Percentiles rank a stretch among this genome's conserved stretches.
phyloP scores from a whole-genome alignment of 2,113 vertebrate genomes.

The Prionailurus viverrinus region DNA sequence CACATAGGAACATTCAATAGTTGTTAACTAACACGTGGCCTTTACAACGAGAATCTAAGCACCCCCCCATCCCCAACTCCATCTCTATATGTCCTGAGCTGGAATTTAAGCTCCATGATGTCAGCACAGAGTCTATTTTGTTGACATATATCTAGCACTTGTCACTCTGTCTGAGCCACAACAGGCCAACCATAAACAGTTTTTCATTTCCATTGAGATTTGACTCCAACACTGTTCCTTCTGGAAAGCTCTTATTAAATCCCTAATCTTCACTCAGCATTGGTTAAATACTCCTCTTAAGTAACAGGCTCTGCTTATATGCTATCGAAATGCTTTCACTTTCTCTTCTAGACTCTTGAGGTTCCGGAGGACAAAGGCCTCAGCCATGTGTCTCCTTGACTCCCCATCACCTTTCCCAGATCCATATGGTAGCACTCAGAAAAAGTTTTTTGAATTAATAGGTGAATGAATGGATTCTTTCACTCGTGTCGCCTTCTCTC shows the following conservation, averaged over 20 bases:
- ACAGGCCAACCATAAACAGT: background rate
- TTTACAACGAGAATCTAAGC: background rate
- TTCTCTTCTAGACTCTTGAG: background rate
- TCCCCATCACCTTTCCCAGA: background rate
- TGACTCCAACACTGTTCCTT: background rate
- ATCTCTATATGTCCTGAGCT: background rate
- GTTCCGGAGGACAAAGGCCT: background rate
- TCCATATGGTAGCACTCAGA: background rate
- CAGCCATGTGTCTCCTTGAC: background rate
- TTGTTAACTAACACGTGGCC: background rate
- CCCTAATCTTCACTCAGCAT: background rate
- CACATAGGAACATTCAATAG: background rate
- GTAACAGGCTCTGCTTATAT: background rate
- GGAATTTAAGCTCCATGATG: background rate
- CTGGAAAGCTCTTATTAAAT: background rate
- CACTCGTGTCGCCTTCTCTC: background rate
- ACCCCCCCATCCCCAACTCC: rapidly evolving
- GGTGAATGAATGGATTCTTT: background rate
- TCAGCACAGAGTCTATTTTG: background rate
- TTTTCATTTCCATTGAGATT: background rate
- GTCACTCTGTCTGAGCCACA: background rate
- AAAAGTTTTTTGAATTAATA: background rate
- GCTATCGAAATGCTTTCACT: background rate
- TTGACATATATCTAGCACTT: background rate
- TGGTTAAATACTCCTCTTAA: background rate